phyloP scores from a whole-genome alignment of 2,113 vertebrate species.

The Stigmatopora argus region DNA sequence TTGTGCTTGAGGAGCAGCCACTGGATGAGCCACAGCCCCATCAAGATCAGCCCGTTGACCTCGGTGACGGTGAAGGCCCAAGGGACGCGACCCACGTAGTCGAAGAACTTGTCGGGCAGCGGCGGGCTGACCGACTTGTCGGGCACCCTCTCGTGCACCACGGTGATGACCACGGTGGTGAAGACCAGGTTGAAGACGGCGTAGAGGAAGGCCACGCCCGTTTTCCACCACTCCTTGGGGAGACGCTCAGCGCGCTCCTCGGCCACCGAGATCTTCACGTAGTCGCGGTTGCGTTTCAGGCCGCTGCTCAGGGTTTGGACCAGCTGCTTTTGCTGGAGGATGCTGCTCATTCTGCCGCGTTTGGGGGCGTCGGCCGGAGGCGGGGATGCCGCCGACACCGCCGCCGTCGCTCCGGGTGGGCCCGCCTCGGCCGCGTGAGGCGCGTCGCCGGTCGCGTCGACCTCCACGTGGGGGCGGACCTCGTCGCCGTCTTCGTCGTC shows the following conservation, averaged over 20 bases:
- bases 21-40: constrained; percentile 85
- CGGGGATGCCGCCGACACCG: background rate
- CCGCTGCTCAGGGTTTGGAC: constrained; percentile 57
- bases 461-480: constrained; percentile 16
- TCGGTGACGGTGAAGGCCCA: constrained; percentile 98
- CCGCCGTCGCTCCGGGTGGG: constrained; percentile 26
- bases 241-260: constrained; percentile 75
- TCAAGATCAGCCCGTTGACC: constrained; percentile 88
- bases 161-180: constrained; percentile 91
- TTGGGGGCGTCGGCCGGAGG: background rate
- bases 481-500: background rate
- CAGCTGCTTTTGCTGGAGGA: constrained; percentile 40
- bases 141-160: constrained; percentile 93
- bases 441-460: background rate
- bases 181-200: constrained; percentile 84
- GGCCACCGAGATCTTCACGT: constrained; percentile 81
- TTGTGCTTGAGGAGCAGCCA: constrained; percentile 91
- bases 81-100: constrained; percentile 86
- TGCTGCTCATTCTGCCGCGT: background rate
- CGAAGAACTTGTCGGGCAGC: constrained; percentile 96
- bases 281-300: constrained; percentile 77
- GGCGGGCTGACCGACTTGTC: constrained; percentile 89
- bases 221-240: constrained; percentile 96
- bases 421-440: background rate
- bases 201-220: constrained; percentile 87